Conservation (phyloP, 1,140 invertebrate species). For the Acyrthosiphon pisum region DNA sequence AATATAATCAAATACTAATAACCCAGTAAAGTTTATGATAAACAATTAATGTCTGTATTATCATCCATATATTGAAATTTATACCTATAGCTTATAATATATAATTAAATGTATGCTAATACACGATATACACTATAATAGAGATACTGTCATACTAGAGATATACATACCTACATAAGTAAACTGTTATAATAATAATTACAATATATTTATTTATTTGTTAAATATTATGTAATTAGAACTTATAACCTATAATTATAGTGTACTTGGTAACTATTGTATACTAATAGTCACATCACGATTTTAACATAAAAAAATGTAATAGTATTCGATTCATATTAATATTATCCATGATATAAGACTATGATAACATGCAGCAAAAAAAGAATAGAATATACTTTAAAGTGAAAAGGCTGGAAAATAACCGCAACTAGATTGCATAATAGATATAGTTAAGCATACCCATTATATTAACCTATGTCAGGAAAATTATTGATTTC, state of each 20-base stretch:
- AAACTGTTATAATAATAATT: too few relatives aligned
- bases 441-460: not conserved
- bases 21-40: too few relatives aligned
- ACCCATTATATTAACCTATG: not conserved
- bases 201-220: too few relatives aligned
- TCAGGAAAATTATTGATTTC: not conserved
- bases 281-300: not conserved
- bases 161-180: too few relatives aligned
- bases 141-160: too few relatives aligned
- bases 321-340: not conserved
- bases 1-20: too few relatives aligned
- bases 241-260: not conserved
- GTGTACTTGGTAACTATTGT: not conserved
- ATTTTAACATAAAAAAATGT: not conserved
- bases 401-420: not conserved
- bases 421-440: not conserved
- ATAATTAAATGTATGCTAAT: too few relatives aligned
- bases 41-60: too few relatives aligned
- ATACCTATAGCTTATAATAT: too few relatives aligned
- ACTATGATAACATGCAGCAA: not conserved
- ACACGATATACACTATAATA: too few relatives aligned
- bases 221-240: not conserved
- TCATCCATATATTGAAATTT: too few relatives aligned
- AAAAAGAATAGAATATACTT: not conserved
- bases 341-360: too few relatives aligned